Evolutionary conservation across 2,888 invertebrate genomes (phyloP), one percentile per base, ranked within the genome.

Genomic region (Drosophila limbata): DNA sequence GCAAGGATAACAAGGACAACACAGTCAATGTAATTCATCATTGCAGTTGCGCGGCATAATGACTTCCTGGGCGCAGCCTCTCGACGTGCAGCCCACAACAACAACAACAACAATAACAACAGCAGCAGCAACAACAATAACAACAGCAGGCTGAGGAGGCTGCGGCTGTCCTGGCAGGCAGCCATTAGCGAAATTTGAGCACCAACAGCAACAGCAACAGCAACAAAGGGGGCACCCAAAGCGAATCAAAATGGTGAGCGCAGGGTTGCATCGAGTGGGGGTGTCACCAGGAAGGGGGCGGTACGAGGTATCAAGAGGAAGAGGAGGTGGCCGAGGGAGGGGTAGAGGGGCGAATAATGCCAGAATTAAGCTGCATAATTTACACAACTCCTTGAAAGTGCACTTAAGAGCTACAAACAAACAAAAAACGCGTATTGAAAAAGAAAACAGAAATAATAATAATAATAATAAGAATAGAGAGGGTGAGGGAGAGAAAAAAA

Each of bases 181-280:
- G 86, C 86, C 89, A 85, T 85, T 88, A 89, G 88, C 84, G 88
- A 88, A 89, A 85, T 85, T 83, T 83, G 86, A 88, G 84, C 81
- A 83, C 39, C 56, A 63, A 51, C 68, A 77, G 31, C 56, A 63
- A 48, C 73, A 77, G 56, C 61, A 63, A 51, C 59, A 55, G 13
- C 59, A 77, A 66, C 50, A 44, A 62, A 42, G 35, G 56, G 65
- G 73, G 88, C 88, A 85, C 84, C 84, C 87, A 84, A 73, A 71
- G 81, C 89, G 84, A 88, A 78, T 86, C 70, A 71, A 81, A 87
- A 74, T 69, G 66, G 51, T 70, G 66, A 64, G 68, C 69, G 42
- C 63, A 63, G 48, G 65, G 81, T 70, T 77, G 78, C 61, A 75
- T 15, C 65, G 52, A 35, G 17, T 47, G 44, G 52, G 45, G 52